phyloP scores from a whole-genome alignment of 1,140 invertebrate genomes.

The Ceratina japonica region DNA sequence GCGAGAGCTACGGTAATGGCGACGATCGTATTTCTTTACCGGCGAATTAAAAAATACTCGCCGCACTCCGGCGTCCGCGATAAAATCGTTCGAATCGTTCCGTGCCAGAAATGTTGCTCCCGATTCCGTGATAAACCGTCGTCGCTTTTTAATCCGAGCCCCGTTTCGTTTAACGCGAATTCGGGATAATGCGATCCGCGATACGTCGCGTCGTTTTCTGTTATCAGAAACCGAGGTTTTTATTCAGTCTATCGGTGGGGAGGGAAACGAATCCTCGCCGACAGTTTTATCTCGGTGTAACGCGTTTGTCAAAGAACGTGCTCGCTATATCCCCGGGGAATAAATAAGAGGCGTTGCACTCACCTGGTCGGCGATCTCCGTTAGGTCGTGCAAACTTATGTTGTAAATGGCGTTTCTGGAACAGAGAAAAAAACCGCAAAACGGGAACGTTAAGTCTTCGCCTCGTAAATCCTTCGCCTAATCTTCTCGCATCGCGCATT shows the following conservation, averaged over 20 bases:
- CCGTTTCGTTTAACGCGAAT: background rate
- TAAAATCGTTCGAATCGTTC: slow-evolving; percentile 23
- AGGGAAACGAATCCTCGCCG: no score
- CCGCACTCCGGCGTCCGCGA: background rate
- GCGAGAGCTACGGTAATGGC: background rate
- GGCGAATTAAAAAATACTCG: slow-evolving; percentile 26
- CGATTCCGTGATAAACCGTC: no score
- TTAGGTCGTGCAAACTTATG: slow-evolving; percentile 86
- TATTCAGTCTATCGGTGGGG: no score
- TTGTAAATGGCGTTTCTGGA: slow-evolving; percentile 90
- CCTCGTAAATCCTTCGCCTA: slow-evolving; percentile 53
- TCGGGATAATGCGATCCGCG: no score
- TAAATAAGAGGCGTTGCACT: slow-evolving; percentile 58
- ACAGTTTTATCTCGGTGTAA: no score
- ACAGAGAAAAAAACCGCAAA: slow-evolving; percentile 74
- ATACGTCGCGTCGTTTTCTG: no score
- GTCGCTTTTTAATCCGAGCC: background rate
- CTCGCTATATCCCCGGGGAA: background rate
- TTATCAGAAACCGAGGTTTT: no score
- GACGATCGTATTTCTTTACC: slow-evolving; percentile 24
- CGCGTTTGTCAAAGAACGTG: no score
- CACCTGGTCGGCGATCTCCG: slow-evolving; percentile 82
- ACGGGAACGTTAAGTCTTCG: slow-evolving; percentile 53
- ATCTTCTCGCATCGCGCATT: slow-evolving; percentile 40
- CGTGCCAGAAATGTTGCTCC: background rate